A percentile compares a stretch with the other conserved stretches of the same genome.
Evolutionary conservation across 2,113 vertebrate species (phyloP).

Genomic region (Muscicapa adusta): DNA sequence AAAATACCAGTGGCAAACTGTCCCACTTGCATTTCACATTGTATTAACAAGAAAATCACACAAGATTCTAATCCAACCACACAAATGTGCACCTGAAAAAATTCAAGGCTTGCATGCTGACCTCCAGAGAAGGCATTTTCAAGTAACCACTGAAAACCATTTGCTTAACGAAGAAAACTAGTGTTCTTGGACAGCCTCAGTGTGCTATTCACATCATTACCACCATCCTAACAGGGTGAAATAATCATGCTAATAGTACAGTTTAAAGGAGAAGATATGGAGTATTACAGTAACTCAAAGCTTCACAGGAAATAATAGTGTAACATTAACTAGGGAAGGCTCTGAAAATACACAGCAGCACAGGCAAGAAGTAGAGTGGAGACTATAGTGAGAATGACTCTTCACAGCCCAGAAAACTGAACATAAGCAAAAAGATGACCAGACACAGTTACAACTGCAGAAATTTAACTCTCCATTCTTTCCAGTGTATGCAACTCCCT

Average conservation of each 20-base stretch:
- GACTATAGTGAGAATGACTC: accelerated
- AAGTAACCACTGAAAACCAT: not conserved
- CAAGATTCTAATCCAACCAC: not conserved
- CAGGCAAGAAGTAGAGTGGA: not conserved
- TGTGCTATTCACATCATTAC: not conserved
- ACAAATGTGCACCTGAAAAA: not conserved
- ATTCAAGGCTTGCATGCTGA: not conserved
- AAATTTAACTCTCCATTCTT: not conserved
- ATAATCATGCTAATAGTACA: not conserved
- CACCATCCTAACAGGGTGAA: not conserved
- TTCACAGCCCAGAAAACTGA: not conserved
- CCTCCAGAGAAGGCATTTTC: not conserved
- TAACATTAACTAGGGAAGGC: not conserved
- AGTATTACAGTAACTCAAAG: not conserved
- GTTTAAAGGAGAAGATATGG: not conserved
- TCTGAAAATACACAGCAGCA: not conserved
- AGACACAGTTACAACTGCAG: not conserved
- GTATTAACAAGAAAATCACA: not conserved
- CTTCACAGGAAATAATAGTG: not conserved
- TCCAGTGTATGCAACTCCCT: not conserved
- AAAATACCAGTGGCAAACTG: not conserved
- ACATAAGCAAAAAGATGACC: not conserved
- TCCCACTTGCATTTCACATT: not conserved
- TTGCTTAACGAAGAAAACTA: not conserved
- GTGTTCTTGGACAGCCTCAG: not conserved